Base-by-base conservation (phyloP, 2,113 vertebrate species). In the Indri indri region DNA sequence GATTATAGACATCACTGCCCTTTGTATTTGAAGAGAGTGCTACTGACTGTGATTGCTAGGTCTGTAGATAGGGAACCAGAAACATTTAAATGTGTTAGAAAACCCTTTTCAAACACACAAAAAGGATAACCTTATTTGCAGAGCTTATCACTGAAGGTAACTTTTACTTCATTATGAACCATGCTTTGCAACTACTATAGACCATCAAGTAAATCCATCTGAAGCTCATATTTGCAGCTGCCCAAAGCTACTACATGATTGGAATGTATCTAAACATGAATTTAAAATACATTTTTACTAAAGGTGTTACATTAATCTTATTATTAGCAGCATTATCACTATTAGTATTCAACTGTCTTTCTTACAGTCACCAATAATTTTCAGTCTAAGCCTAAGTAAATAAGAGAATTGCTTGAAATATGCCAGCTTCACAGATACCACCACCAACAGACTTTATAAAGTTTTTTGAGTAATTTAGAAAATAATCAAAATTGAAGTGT, bases 11-110 rank as follows among this genome's bases (percentile, higher is more conserved):
- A 87, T 90, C 85, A 52, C 47, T 50, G 27, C 74, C 50, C 68
- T 97, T 95, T 91, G 37, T 89, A 82, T 92, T 71, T 92, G 84
- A 89, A 50, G 52, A 89, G 13, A 91, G 14, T 74, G 40, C 42
- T 88, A 65, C 74, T 87, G 83, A 63, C 85, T 88, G 32, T 87
- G 93, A 87, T 92, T 74, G 63, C 76, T 92, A 22, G 79, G 22
- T 95, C 88, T 93, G 27, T 71, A n/a, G 68, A 63, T 52, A 83
- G 57, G 73, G 93, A 88, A 83, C 27, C 71, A 37, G 76, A 90
- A 88, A 50, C 61, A 86, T 32, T 66, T 88, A 87, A 81, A 94
- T 94, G 52, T 88, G 27, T 27, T 61, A 18, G 22, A 85, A 80
- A 95, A 52, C 65, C 18, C 40, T 79, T 85, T 70, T 37, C 71